phyloP scores from a whole-genome alignment of 2,113 vertebrate genomes.

The Columbina picui region DNA sequence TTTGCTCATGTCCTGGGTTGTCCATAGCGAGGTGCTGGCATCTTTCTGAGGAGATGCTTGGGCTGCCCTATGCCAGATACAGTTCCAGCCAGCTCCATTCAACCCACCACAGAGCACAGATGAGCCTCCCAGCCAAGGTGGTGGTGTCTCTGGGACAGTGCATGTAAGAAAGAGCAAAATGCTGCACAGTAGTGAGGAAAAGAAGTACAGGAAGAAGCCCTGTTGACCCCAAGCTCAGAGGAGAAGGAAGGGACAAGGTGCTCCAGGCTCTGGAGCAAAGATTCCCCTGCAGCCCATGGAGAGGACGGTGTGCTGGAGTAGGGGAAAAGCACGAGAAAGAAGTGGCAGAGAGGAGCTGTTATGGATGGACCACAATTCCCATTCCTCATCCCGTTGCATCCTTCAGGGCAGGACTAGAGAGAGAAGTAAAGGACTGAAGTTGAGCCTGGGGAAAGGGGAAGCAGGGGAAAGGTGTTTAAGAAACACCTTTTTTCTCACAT shows the following conservation, averaged over 20 bases:
- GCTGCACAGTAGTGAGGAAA: background rate
- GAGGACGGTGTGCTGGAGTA: background rate
- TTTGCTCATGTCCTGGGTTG: background rate
- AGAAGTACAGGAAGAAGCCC: background rate
- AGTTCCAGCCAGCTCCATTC: no score
- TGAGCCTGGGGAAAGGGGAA: background rate
- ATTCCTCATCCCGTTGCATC: background rate
- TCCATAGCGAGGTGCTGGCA: rapidly evolving
- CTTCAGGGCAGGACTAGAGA: background rate
- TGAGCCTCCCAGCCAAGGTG: no score
- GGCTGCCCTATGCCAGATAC: no score
- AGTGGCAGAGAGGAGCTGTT: background rate
- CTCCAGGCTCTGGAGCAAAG: background rate
- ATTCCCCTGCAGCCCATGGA: background rate
- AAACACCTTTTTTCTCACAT: background rate
- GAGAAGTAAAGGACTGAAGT: background rate
- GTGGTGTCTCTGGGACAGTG: no score
- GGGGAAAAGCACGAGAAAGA: background rate
- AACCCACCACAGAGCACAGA: no score
- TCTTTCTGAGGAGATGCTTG: no score
- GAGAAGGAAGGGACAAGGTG: background rate
- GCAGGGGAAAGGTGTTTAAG: background rate
- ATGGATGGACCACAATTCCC: background rate
- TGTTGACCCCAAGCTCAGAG: background rate
- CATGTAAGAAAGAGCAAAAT: no score